A percentile compares a stretch with the other conserved stretches of the same genome.
Evolutionary conservation across 1,140 invertebrate genomes (phyloP).

Genomic region (Temnothorax nylanderi): DNA sequence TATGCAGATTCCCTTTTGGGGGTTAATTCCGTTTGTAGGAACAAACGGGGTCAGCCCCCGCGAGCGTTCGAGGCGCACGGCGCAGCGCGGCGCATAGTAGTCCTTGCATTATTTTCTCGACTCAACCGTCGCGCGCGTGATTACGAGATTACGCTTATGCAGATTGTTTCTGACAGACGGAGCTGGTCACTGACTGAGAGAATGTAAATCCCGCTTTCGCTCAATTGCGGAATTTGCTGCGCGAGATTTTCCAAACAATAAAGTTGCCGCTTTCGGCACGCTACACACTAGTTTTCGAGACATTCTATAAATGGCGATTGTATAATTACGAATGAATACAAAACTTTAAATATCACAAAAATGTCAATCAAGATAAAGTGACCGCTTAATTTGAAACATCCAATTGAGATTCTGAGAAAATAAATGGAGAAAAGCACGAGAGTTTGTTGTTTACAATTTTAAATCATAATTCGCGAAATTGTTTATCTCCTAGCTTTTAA

Average conservation of each 20-base stretch:
- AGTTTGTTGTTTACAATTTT: neutral
- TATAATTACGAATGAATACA: neutral
- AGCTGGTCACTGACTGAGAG: neutral
- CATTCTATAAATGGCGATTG: neutral
- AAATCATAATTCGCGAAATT: neutral
- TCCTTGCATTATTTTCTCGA: constrained; percentile 47
- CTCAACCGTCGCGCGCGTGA: constrained; percentile 21
- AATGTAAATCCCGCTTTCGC: constrained; percentile 27
- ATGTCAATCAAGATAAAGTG: neutral
- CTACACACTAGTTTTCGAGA: neutral
- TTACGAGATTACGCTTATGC: constrained; percentile 46
- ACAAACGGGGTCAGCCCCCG: constrained; percentile 40
- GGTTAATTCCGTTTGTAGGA: constrained; percentile 54
- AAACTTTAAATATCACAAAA: neutral
- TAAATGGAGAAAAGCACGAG: neutral
- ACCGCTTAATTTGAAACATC: neutral
- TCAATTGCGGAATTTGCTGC: neutral
- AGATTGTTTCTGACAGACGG: constrained; percentile 45
- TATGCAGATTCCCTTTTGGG: constrained; percentile 51
- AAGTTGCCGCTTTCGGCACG: neutral
- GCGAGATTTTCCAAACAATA: neutral
- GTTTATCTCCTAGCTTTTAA: neutral
- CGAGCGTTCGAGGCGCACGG: constrained; percentile 28
- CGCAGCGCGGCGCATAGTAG: neutral
- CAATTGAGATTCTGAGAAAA: neutral